A percentile compares a stretch with the other conserved stretches of the same genome.
Conservation (phyloP, 2,797 vertebrate genomes). For the Paedocypris micromegethes region DNA sequence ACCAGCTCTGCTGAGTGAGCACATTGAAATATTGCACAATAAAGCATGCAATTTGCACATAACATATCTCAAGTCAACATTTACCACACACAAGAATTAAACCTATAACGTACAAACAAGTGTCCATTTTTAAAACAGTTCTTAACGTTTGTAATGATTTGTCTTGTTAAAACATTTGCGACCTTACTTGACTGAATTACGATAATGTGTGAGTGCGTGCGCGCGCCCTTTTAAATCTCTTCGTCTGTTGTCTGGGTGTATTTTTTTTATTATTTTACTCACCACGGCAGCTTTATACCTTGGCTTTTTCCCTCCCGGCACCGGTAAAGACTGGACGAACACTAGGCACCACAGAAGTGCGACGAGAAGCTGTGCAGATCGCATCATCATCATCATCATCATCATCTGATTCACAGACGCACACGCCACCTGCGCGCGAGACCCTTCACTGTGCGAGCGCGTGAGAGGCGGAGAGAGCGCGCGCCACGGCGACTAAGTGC, state of each 20-base stretch:
- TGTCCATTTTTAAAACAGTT: no score
- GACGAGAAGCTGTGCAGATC: constrained; percentile 23
- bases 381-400: constrained; percentile 46
- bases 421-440: constrained; percentile 26
- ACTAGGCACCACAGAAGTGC: constrained; percentile 35
- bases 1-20: no score
- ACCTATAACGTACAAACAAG: no score
- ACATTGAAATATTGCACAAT: background rate
- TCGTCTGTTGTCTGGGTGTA: background rate
- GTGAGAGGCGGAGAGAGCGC: constrained; percentile 1
- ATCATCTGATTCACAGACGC: constrained; percentile 20
- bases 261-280: constrained; percentile 31
- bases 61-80: background rate
- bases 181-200: no score
- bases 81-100: no score
- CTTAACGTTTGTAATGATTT: no score
- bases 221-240: background rate
- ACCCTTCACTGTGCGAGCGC: constrained; percentile 6
- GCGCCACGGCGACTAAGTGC: constrained; percentile 32
- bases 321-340: constrained; percentile 40
- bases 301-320: constrained; percentile 36
- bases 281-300: constrained; percentile 46
- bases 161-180: background rate
- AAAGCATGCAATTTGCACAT: background rate
- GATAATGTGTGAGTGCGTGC: no score